These are phyloP conservation scores for Eupithecia vulgata DNA, from an alignment of 2,888 invertebrate genomes.

Conservation along the genomic window DNA sequence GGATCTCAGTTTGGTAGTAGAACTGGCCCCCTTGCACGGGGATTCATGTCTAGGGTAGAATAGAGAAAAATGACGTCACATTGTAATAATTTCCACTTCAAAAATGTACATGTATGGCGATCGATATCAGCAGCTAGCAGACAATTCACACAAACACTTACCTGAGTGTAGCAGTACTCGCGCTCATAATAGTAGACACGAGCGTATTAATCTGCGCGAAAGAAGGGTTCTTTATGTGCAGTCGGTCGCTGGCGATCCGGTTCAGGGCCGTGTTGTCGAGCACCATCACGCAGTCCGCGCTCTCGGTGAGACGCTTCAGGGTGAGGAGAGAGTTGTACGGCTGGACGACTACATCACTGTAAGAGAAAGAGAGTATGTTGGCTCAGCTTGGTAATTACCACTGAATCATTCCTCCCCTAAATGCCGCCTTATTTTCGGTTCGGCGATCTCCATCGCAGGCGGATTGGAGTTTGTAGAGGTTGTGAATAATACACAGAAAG, in stretches of 20 bases:
- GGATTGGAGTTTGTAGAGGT: no score
- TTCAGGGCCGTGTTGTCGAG: conserved; percentile 99
- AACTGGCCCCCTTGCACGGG: no score
- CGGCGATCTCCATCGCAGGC: no score
- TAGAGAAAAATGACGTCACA: no score
- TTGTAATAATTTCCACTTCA: no score
- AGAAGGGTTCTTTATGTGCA: conserved; percentile 97
- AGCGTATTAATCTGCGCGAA: conserved; percentile 98
- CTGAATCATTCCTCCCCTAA: background rate
- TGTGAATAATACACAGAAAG: no score
- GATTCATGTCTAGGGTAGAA: no score
- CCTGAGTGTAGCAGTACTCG: conserved; percentile 97
- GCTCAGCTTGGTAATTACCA: background rate
- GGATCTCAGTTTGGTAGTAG: no score
- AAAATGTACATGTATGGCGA: no score
- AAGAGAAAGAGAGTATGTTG: conserved; percentile 40
- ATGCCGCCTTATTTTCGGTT: no score
- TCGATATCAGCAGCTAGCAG: no score
- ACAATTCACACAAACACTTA: conserved; percentile 55
- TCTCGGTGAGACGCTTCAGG: conserved; percentile 95
- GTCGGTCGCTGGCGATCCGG: conserved; percentile 94
- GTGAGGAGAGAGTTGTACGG: conserved; percentile 98
- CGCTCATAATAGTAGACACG: conserved; percentile 99
- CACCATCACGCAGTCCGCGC: conserved; percentile 98
- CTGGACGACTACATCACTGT: conserved; percentile 97